Conservation (phyloP, 2,888 invertebrate species). For the Axea sp. region DNA sequence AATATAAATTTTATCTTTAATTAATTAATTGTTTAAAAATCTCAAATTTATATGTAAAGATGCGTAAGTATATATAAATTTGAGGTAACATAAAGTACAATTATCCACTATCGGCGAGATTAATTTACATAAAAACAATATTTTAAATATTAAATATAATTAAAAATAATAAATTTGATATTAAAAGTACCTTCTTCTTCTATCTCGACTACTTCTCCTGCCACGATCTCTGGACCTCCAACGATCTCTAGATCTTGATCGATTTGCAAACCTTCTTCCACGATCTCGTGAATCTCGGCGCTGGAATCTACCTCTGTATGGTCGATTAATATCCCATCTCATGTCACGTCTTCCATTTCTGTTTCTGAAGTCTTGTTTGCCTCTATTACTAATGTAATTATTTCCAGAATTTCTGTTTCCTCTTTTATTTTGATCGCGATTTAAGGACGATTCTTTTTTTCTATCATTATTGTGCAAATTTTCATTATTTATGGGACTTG, state of each 20-base stretch:
- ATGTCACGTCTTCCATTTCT: constrained; percentile 66
- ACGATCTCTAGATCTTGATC: constrained; percentile 74
- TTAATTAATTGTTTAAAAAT: too few relatives aligned
- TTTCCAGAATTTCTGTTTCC: constrained; percentile 54
- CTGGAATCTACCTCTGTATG: constrained; percentile 65
- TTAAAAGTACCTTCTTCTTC: constrained; percentile 65
- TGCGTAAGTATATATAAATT: too few relatives aligned
- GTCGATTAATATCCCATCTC: constrained; percentile 61
- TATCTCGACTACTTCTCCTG: constrained; percentile 70
- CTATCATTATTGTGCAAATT: constrained; percentile 63
- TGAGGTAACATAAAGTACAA: too few relatives aligned
- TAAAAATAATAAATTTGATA: constrained; percentile 1
- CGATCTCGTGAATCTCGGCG: constrained; percentile 71
- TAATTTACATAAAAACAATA: too few relatives aligned
- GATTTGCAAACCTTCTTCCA: constrained; percentile 67
- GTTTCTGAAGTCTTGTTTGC: constrained; percentile 60
- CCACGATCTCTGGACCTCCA: constrained; percentile 70
- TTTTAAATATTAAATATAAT: neutral
- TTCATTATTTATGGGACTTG: constrained; percentile 66
- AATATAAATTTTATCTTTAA: too few relatives aligned
- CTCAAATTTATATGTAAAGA: too few relatives aligned
- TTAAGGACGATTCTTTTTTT: constrained; percentile 49
- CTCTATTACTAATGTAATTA: constrained; percentile 62
- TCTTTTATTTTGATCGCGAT: constrained; percentile 54
- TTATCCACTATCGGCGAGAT: too few relatives aligned